Evolutionary conservation across 2,888 invertebrate species (phyloP), one percentile per base, ranked within the genome.

Genomic region (Agriopis leucophaearia): DNA sequence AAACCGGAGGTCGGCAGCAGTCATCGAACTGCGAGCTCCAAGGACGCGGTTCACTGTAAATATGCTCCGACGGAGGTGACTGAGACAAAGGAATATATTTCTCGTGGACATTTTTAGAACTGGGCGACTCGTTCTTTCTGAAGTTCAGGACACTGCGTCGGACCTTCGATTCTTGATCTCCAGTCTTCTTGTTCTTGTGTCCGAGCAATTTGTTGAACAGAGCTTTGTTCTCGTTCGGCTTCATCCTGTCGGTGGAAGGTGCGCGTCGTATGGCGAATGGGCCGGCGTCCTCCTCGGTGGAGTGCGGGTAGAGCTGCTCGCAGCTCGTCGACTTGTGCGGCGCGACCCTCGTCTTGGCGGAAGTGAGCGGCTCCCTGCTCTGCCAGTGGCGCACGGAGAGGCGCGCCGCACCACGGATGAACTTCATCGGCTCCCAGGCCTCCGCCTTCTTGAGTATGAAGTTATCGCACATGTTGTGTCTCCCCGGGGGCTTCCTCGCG

Each of bases 401-500:
- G 75, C 87, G 89, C 71, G 89, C 94, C 72, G 90, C 94, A 73
- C 92, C 94, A 78, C 89, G 89, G 72, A 89, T 92, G 78, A 91
- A 93, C 77, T 91, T 91, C 88, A 92, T 89, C 51, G 90, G 90
- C 76, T 94, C 92, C 89, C 94, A 94, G 64, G 94, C 94, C 70
- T 94, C 93, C 10, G 94, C 91, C 76, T 94, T 94, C 70, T 94
- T 88, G 52, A 95, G 89, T 70, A 95, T 95, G 80, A 95, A 95
- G 78, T 94, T 94, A 78, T 93, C 93, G 72, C 91, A 85, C 90
- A 90, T 91, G 78, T 83, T 86, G 74, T 88, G 83, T 83, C 87
- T 90, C 77, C 82, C 82, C 73, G 85, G 91, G 56, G 89, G 92
- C 84, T 90, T 93, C 74, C 91, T 86, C 58, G 91, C 87, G 76